Evolutionary conservation across 2,888 invertebrate genomes (phyloP).

Genomic region (Helleia helle): DNA sequence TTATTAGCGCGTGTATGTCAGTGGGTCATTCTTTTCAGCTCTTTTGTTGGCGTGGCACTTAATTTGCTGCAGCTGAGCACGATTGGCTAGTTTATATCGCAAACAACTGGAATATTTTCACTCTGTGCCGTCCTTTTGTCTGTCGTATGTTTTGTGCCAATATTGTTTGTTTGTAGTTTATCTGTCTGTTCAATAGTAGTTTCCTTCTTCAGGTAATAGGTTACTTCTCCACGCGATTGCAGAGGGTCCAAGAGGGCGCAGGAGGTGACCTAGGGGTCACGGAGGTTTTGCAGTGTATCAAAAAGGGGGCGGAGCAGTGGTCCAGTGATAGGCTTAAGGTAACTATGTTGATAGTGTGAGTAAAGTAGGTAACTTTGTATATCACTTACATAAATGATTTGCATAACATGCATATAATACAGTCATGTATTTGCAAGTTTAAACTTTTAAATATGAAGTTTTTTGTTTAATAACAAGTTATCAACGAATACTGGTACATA

Average conservation of each 20-base stretch:
- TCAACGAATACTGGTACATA: no score
- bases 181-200: constrained; percentile 3
- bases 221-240: constrained; percentile 75
- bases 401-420: no score
- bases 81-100: constrained; percentile 61
- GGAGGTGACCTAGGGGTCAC: constrained; percentile 84
- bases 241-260: constrained; percentile 75
- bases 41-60: constrained; percentile 65
- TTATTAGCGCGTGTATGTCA: constrained; percentile 67
- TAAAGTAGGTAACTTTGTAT: no score
- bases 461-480: no score
- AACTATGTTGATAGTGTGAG: no score
- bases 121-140: constrained; percentile 38
- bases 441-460: no score
- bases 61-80: constrained; percentile 49
- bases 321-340: constrained; percentile 94
- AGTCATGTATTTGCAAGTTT: no score
- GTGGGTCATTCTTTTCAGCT: constrained; percentile 68
- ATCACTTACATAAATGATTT: no score
- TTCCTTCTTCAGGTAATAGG: constrained; percentile 68
- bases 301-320: constrained; percentile 94
- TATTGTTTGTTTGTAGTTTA: constrained; percentile 5
- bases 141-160: constrained; percentile 24
- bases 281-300: constrained; percentile 91
- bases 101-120: constrained; percentile 50